A percentile compares a stretch with the other conserved stretches of the same genome.
Evolutionary conservation across 2,888 invertebrate species (phyloP).

Genomic region (Tenthredo mesomela): DNA sequence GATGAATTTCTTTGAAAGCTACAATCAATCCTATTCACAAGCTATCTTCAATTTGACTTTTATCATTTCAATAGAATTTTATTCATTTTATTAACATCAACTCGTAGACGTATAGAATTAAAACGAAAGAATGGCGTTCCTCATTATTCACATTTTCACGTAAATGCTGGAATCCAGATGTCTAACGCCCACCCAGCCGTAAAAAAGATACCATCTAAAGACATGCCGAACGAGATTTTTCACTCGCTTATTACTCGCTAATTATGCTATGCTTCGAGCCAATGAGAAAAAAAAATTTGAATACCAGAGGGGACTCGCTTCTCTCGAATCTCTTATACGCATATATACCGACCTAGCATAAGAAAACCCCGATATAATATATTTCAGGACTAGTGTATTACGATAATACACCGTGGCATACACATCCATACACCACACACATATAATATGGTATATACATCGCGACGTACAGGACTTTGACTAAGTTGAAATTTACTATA

Average conservation of each 20-base stretch:
- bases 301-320: neutral
- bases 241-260: neutral
- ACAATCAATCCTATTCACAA: neutral
- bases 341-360: neutral
- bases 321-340: neutral
- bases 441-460: neutral
- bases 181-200: neutral
- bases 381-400: constrained; percentile 68
- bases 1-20: no score
- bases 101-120: neutral
- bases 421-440: neutral
- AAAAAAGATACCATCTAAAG: neutral
- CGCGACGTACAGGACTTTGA: constrained; percentile 60
- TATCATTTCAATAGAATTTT: neutral
- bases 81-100: neutral
- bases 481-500: constrained; percentile 72
- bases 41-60: neutral
- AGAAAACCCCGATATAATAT: constrained; percentile 58
- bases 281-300: neutral
- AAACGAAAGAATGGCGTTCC: neutral
- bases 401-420: neutral
- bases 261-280: neutral
- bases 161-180: neutral
- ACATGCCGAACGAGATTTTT: constrained; percentile 5
- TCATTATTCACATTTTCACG: neutral